Conservation (phyloP, 2,888 invertebrate genomes). For the Orthosia gothica region DNA sequence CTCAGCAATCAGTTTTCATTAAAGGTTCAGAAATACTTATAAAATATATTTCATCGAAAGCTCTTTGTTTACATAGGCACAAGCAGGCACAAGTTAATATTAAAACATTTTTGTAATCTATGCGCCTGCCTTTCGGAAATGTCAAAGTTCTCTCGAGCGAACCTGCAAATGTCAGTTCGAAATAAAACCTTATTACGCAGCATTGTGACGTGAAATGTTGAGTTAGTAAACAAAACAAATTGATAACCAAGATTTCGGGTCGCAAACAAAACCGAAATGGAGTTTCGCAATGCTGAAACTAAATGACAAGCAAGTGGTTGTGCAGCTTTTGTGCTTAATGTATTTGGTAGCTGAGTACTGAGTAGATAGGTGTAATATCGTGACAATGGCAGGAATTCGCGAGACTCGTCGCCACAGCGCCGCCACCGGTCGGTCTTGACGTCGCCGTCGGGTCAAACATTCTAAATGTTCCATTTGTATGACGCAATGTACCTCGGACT, state of each 20-base stretch:
- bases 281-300: constrained; percentile 73
- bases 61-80: constrained; percentile 16
- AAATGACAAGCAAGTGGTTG: constrained; percentile 75
- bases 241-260: constrained; percentile 61
- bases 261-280: constrained; percentile 64
- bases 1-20: constrained; percentile 7
- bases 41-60: background rate
- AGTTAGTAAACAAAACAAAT: constrained; percentile 59
- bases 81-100: background rate
- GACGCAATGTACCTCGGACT: constrained; percentile 87
- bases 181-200: constrained; percentile 53
- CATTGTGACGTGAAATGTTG: constrained; percentile 45
- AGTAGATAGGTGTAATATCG: constrained; percentile 77
- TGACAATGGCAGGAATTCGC: constrained; percentile 83
- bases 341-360: constrained; percentile 68
- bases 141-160: constrained; percentile 49
- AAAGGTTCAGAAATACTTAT: constrained; percentile 2
- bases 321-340: constrained; percentile 71
- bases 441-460: constrained; percentile 88
- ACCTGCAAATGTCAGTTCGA: constrained; percentile 49
- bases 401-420: constrained; percentile 77
- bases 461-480: constrained; percentile 87
- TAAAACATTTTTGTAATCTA: constrained; percentile 17
- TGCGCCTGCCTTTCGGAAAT: constrained; percentile 35
- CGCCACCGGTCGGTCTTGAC: constrained; percentile 72